Base-by-base conservation (phyloP, 2,888 invertebrate species). In the Sinodicranocentrus sp. region DNA sequence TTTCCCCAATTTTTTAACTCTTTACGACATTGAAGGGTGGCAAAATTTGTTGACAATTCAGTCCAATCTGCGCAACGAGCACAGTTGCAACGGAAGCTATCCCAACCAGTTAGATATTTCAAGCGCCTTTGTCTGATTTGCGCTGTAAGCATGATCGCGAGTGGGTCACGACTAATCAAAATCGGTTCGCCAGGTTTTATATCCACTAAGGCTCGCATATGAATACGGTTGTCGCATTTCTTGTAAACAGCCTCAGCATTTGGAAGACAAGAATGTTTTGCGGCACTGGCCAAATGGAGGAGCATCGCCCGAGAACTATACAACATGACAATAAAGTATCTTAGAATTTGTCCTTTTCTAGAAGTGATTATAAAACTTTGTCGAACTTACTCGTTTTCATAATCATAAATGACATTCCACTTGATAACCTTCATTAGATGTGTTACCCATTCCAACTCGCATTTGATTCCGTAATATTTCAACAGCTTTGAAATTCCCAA, bases 31-130 rank as follows among this genome's bases (percentile, higher is more conserved):
- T 95, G 95, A 1, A 96, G 90, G 0, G 95, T 94, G 87, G 96
- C 94, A 89, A 95, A 92, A 89, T 95, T 93, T 0, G 96, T 95
- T 10, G 94, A 94, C 61, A 96, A 91, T 90, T 96, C 96, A 0
- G 94, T 94, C n/a, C 95, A 95, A 90, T 96, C 96, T 0, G 92
- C 91, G 89, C 96, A 96, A 71, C 96, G 92, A 2, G 91, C 89
- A 88, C 96, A 96, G 33, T 92, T 92, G 90, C 96, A 96, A 17
- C 92, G 92, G 90, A 96, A 96, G 91, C 94, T 95, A 92, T 96
- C 96, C 48, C 95, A 94, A 89, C 94, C 93, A 72, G 92, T 91
- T 3, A 96, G 91, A 89, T 93, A 94, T 87, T 94, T 93, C 65
- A 95, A 92, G 0, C 96, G 92, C 48, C 93, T 90, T n/a, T 94